Evolutionary conservation across 1,140 invertebrate species (phyloP), one percentile per base, ranked within the genome.

Genomic region (Drosophila pallidifrons): DNA sequence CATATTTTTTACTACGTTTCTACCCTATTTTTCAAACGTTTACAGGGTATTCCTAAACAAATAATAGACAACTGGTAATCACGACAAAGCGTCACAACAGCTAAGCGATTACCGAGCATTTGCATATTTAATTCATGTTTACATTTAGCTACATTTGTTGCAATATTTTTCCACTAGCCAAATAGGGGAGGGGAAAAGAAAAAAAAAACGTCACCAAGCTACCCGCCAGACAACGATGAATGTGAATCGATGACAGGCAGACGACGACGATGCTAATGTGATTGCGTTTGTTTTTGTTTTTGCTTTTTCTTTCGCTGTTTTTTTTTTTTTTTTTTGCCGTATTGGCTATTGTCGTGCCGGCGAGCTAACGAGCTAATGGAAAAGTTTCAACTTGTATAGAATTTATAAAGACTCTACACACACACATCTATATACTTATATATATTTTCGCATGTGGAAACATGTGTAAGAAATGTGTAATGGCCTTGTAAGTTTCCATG

Each of bases 301-400:
- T 64, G 8, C 52, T 35, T 25, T 51, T 32, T 25, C 32, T 43
- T 28, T 54, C 32, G 28, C 20, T 55, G 60, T 61, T 43, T 54
- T 71, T 51, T 66, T 59, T 72, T 61, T 43, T 54, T 71, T 51
- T 66, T 59, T 72, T 58, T 57, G 57, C 71, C 38, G 28, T 73
- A 70, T 52, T 45, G 74, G 59, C 77, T 85, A 80, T 83, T 83
- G 82, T 85, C 81, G 73, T 74, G 80, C 75, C 32, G 41, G 81
- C 67, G 51, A 85, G 75, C 76, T 86, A 86, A 86, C 82, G 82
- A 86, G 82, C 81, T 86, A 86, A 86, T 86, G 82, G 82, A 86
- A 86, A 86, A 81, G 75, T 86, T 86, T 86, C 45, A 79, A 76
- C 71, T 72, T 74, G 67, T 78, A 77, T 58, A 82, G 65, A 83